Conservation (phyloP, 2,797 vertebrate genomes). For the Parauchenoglanis punctatus region DNA sequence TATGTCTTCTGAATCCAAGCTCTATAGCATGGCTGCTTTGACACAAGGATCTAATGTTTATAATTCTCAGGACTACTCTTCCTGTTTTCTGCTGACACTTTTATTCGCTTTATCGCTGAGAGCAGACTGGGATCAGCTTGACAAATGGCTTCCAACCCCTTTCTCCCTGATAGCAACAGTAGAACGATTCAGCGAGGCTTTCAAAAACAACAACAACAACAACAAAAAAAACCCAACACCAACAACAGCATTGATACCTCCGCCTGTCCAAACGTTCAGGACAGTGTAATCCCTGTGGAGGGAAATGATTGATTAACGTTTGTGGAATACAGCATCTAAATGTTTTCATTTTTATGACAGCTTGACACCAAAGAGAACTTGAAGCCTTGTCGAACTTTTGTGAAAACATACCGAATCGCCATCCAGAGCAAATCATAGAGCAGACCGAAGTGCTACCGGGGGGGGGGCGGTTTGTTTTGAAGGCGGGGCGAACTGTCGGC, state of each 20-base stretch:
- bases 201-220: background rate
- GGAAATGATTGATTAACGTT: conserved; percentile 26
- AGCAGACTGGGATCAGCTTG: conserved; percentile 37
- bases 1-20: background rate
- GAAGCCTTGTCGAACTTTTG: background rate
- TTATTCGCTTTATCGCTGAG: conserved; percentile 34
- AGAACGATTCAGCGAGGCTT: background rate
- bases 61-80: conserved; percentile 36
- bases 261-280: conserved; percentile 4
- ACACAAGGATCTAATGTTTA: conserved; percentile 28
- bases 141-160: conserved; percentile 41
- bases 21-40: background rate
- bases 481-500: background rate
- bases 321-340: background rate
- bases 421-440: conserved; percentile 23
- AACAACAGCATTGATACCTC: background rate
- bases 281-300: background rate
- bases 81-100: conserved; percentile 45
- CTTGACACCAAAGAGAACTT: background rate
- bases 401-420: background rate
- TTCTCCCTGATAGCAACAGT: conserved; percentile 28
- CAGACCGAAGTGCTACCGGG: background rate
- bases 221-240: background rate
- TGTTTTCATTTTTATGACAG: conserved; percentile 12
- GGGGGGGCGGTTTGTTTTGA: background rate